Percentiles rank a stretch among this genome's conserved stretches.
Evolutionary conservation across 1,140 invertebrate species (phyloP).

Genomic region (Lucilia sericata): DNA sequence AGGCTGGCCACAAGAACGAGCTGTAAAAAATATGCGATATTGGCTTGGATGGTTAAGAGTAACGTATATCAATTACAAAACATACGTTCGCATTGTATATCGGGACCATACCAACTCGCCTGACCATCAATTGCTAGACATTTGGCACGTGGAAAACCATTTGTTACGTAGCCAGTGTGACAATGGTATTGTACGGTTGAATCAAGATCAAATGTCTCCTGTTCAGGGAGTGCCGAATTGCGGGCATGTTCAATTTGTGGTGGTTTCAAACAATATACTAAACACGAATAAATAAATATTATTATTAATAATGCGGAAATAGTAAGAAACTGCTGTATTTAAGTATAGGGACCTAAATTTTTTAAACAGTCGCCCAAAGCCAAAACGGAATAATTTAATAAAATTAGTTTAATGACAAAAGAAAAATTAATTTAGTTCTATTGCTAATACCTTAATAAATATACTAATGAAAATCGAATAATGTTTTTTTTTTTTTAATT

Average conservation of each 20-base stretch:
- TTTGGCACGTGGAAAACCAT: constrained; percentile 87
- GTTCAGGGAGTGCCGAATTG: constrained; percentile 85
- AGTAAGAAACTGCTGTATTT: too few species aligned
- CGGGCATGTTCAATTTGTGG: constrained; percentile 88
- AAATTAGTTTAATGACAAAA: too few species aligned
- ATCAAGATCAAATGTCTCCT: constrained; percentile 85
- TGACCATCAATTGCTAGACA: constrained; percentile 89
- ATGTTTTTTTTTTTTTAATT: too few species aligned
- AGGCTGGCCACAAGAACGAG: constrained; percentile 86
- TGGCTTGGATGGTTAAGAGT: background rate
- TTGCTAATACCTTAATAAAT: too few species aligned
- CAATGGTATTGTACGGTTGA: constrained; percentile 92
- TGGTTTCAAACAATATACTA: constrained; percentile 89
- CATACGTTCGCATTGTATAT: constrained; percentile 94
- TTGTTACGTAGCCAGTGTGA: constrained; percentile 86
- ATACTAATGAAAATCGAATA: too few species aligned
- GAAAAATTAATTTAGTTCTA: too few species aligned
- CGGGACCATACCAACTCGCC: constrained; percentile 92
- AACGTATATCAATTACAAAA: background rate
- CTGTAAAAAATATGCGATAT: constrained; percentile 68
- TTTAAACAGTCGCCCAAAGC: too few species aligned
- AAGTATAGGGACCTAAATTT: too few species aligned
- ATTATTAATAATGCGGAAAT: too few species aligned
- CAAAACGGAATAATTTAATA: too few species aligned
- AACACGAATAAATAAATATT: constrained; percentile 45